Conservation (phyloP, 2,113 vertebrate genomes). For the Rousettus leschenaultii region DNA sequence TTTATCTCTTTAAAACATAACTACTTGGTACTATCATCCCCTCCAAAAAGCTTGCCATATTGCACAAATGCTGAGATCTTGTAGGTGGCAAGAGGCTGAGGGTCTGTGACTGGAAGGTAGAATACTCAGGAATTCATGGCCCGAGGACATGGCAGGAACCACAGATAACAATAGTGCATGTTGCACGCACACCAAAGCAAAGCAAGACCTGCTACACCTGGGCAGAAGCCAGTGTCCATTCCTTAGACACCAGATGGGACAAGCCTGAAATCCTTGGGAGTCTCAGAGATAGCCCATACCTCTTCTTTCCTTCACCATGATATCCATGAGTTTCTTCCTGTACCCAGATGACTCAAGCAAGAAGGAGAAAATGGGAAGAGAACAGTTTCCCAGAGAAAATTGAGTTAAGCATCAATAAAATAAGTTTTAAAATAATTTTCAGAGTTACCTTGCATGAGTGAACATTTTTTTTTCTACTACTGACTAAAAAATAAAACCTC, state of each 20-base stretch:
- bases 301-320: background rate
- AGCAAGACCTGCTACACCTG: background rate
- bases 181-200: background rate
- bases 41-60: background rate
- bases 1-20: background rate
- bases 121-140: background rate
- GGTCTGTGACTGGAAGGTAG: background rate
- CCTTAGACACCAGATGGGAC: background rate
- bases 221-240: background rate
- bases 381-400: background rate
- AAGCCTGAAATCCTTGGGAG: background rate
- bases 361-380: background rate
- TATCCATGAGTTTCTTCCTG: background rate
- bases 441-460: background rate
- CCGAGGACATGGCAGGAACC: background rate
- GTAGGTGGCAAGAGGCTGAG: background rate
- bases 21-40: background rate
- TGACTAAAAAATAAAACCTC: background rate
- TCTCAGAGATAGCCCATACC: background rate
- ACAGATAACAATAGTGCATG: background rate
- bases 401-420: background rate
- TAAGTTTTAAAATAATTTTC: constrained; percentile 13
- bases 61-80: background rate
- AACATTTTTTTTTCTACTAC: background rate
- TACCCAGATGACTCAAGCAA: background rate